Evolutionary conservation across 2,797 vertebrate species (phyloP), one percentile per base, ranked within the genome.

Genomic region (Antrozous pallidus): DNA sequence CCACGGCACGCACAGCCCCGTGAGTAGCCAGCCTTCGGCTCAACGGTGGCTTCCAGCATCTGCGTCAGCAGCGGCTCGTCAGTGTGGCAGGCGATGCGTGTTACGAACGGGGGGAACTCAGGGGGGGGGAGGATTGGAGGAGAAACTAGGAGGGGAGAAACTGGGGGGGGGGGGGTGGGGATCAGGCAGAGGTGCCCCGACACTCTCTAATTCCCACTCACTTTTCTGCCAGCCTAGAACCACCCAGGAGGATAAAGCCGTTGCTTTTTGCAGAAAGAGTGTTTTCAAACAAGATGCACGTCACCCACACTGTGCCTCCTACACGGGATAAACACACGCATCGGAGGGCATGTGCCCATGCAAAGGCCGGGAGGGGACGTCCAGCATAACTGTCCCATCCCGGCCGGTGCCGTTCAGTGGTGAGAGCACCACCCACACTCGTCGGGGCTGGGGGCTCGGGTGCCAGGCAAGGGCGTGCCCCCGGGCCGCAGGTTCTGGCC

Each of bases 291-390:
- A 54, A 22, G 40, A 20, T 9, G 58, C 18, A 1, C 2, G 0
- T 47, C 1, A 1, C 1, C 8, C 47, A 20, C n/a, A 3, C n/a
- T n/a, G n/a, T 58, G 45, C 8, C 0, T 3, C 38, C 26, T 31
- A 8, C 3, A 1, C 3, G 16, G 31, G 26, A 20, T 4, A 4
- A 2, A 3, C 1, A 3, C n/a, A 13, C 7, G 5, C 5, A 1
- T 6, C 1, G 0, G 10, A 33, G 24, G n/a, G 12, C 31, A 2
- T 0, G 1, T 1, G 0, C 10, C 0, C 4, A 0, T 9, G 22
- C 22, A 40, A 45, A 67, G 40, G 5, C 80, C 4, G 3, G 58
- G 9, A 2, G 33, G 40, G 42, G n/a, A 8, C 16, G 17, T 0
- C 7, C 24, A 18, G 11, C 58, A 33, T 9, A 4, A 10, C 54